Percentiles rank a stretch among this genome's conserved stretches.
These are phyloP conservation scores for Ophraella communa DNA, from an alignment of 2,888 invertebrate genomes.

Conservation along the genomic window DNA sequence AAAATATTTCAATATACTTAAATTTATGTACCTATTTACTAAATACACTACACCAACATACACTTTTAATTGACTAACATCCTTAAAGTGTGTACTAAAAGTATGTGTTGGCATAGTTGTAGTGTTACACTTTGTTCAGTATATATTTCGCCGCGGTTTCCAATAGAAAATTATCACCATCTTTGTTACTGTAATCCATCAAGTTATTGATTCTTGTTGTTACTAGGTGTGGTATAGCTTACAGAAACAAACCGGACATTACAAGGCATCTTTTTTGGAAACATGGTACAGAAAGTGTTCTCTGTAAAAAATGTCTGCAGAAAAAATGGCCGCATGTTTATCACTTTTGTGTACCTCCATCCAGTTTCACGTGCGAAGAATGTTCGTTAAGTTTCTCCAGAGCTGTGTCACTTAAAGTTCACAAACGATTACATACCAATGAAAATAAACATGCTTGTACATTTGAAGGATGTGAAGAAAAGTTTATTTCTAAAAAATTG, in stretches of 20 bases:
- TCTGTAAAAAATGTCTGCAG: constrained; percentile 84
- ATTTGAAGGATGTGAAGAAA: constrained; percentile 74
- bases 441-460: constrained; percentile 76
- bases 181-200: not conserved
- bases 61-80: too few species aligned
- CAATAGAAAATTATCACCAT: too few species aligned
- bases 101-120: too few species aligned
- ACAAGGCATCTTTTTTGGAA: constrained; percentile 92
- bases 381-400: constrained; percentile 77
- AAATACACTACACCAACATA: too few species aligned
- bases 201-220: not conserved
- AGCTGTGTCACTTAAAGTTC: constrained; percentile 83
- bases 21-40: too few species aligned
- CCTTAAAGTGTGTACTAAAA: too few species aligned
- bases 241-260: constrained; percentile 86
- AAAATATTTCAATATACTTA: too few species aligned
- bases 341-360: constrained; percentile 86
- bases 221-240: constrained; percentile 79
- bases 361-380: constrained; percentile 79
- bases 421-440: constrained; percentile 76
- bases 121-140: too few species aligned
- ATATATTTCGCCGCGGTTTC: too few species aligned
- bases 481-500: constrained; percentile 82
- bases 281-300: constrained; percentile 86
- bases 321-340: constrained; percentile 93